Evolutionary conservation across 2,888 invertebrate species (phyloP).

Genomic region (Eilema griseolum): DNA sequence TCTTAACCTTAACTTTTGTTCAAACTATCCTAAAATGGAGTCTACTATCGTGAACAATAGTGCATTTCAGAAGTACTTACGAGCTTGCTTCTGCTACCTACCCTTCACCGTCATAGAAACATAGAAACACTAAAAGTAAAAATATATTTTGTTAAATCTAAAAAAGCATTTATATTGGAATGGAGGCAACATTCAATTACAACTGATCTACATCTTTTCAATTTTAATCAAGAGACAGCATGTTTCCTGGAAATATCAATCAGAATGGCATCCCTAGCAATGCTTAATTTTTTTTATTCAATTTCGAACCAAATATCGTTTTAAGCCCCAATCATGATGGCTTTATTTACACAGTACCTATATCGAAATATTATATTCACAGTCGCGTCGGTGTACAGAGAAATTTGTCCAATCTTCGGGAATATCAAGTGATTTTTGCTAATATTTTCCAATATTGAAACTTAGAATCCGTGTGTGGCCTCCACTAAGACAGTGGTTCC

Average conservation of each 20-base stretch:
- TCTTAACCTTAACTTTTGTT: too few species aligned
- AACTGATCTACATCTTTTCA: neutral
- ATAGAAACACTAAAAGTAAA: neutral
- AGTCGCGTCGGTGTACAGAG: too few species aligned
- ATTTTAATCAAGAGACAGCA: neutral
- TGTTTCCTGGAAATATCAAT: neutral
- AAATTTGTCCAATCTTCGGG: too few species aligned
- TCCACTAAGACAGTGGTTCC: too few species aligned
- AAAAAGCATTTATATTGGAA: neutral
- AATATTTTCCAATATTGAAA: too few species aligned
- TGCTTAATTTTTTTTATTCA: slow-evolving; percentile 1
- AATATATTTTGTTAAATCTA: neutral
- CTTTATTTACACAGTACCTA: neutral
- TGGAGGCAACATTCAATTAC: neutral
- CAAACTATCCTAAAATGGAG: too few species aligned
- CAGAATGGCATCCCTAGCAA: neutral
- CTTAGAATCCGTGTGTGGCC: too few species aligned
- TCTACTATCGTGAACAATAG: too few species aligned
- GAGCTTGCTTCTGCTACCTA: too few species aligned
- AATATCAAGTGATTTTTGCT: too few species aligned
- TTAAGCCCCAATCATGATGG: neutral
- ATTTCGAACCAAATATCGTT: neutral
- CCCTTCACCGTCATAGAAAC: too few species aligned
- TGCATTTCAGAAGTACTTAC: too few species aligned
- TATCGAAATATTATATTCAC: neutral